A percentile compares a stretch with the other conserved stretches of the same genome.
These are phyloP conservation scores for Fragum whitleyi DNA, from an alignment of 2,888 invertebrate species.

Conservation along the genomic window DNA sequence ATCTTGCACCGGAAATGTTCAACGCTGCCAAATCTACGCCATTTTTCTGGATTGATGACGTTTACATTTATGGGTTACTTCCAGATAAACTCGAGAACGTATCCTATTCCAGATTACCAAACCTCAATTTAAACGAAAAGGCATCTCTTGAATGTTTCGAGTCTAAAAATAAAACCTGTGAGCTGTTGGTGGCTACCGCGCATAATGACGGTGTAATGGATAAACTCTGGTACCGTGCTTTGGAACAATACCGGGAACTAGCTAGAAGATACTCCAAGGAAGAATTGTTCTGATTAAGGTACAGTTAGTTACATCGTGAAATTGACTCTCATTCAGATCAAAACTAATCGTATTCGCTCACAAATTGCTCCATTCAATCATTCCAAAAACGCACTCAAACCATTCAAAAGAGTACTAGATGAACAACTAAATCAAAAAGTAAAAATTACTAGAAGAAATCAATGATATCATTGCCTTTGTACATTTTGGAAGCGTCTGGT, in stretches of 20 bases:
- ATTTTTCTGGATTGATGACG: conserved; percentile 85
- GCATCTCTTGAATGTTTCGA: conserved; percentile 67
- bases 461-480: too few species aligned
- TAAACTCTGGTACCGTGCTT: conserved; percentile 68
- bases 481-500: too few species aligned
- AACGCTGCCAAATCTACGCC: conserved; percentile 77
- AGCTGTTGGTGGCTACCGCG: conserved; percentile 66
- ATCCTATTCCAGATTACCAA: conserved; percentile 87
- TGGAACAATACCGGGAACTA: conserved; percentile 62
- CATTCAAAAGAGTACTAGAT: too few species aligned
- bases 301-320: too few species aligned
- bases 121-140: conserved; percentile 92
- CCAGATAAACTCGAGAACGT: conserved; percentile 75
- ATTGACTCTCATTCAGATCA: too few species aligned
- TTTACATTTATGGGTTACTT: conserved; percentile 82
- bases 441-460: too few species aligned
- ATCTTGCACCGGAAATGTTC: conserved; percentile 78
- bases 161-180: conserved; percentile 60
- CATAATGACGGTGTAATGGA: conserved; percentile 67
- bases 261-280: conserved; percentile 55
- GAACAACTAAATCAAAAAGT: too few species aligned
- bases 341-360: too few species aligned
- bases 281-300: neutral
- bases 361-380: too few species aligned
- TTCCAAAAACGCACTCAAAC: too few species aligned